Conservation (phyloP, 2,113 vertebrate genomes). For the Platichthys stellatus region DNA sequence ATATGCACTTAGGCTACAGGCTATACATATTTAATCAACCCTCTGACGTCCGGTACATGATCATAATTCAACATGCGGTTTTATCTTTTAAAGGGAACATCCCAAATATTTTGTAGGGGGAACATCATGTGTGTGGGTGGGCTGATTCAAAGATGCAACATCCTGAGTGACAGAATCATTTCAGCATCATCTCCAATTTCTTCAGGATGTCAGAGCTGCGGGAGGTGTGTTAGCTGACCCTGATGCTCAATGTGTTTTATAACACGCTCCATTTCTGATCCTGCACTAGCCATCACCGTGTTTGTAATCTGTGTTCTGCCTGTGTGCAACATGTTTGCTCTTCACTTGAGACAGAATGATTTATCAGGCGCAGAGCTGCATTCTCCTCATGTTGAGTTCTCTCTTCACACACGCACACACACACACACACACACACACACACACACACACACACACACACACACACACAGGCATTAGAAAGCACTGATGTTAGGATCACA, state of each 20-base stretch:
- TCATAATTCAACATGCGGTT: conserved; percentile 70
- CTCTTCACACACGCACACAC: neutral
- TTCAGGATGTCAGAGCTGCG: neutral
- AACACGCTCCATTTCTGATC: neutral
- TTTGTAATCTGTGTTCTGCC: conserved; percentile 16
- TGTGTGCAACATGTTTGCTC: neutral
- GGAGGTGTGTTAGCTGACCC: neutral
- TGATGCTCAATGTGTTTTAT: neutral
- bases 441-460: no score
- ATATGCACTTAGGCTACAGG: conserved; percentile 55
- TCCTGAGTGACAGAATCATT: neutral
- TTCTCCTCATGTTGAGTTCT: conserved; percentile 16
- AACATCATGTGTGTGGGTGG: neutral
- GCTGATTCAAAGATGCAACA: neutral
- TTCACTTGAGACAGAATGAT: conserved; percentile 41
- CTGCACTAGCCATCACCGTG: neutral
- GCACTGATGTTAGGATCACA: conserved; percentile 20
- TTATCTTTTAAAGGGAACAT: conserved; percentile 69
- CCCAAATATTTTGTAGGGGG: conserved; percentile 6
- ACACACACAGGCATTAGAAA: neutral
- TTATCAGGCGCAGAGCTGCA: conserved; percentile 28
- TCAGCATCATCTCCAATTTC: neutral
- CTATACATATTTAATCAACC: conserved; percentile 85
- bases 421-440: neutral
- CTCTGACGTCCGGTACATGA: conserved; percentile 87